These are phyloP conservation scores for Phalacrocorax carbo DNA, from an alignment of 2,113 vertebrate genomes.

Conservation along the genomic window DNA sequence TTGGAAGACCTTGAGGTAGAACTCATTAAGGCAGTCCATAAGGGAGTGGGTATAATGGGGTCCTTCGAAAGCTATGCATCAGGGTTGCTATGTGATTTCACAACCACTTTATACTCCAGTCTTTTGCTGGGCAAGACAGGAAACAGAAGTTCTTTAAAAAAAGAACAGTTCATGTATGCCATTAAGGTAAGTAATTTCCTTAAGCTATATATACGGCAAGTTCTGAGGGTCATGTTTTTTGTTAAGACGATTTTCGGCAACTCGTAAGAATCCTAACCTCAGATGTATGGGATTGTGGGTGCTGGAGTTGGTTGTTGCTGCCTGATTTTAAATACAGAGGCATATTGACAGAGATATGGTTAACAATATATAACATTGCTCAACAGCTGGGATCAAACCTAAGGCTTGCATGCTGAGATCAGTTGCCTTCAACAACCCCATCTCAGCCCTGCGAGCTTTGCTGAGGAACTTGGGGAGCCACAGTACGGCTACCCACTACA, in stretches of 20 bases:
- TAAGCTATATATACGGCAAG: background rate
- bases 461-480: background rate
- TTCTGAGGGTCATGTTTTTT: background rate
- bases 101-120: background rate
- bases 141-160: background rate
- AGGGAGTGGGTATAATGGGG: background rate
- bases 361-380: background rate
- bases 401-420: background rate
- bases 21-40: background rate
- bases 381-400: background rate
- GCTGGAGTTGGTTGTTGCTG: background rate
- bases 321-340: background rate
- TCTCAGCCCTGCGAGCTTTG: background rate
- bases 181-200: background rate
- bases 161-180: too few species aligned
- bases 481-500: background rate
- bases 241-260: background rate
- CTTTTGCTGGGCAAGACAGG: background rate
- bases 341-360: background rate
- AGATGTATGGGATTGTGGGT: background rate
- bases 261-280: background rate
- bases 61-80: background rate
- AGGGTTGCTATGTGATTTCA: background rate
- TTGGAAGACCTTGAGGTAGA: background rate
- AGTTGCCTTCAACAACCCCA: background rate